phyloP scores from a whole-genome alignment of 2,888 invertebrate species.

The Falcaria lacertinaria region DNA sequence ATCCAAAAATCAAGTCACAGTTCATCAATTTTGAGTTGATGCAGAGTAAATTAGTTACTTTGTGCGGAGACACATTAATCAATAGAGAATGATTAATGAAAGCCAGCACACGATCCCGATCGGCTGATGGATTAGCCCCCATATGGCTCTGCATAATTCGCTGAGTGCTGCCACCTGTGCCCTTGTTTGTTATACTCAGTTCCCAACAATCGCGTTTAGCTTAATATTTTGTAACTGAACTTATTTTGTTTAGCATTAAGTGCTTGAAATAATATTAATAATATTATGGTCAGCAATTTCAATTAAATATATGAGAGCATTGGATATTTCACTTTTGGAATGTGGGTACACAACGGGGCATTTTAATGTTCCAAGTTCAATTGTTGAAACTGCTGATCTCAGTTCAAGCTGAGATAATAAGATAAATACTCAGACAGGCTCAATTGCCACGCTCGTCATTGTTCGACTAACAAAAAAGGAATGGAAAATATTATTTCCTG shows the following conservation, averaged over 20 bases:
- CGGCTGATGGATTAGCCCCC: constrained; percentile 76
- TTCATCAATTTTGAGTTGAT: constrained; percentile 51
- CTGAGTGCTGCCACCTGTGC: constrained; percentile 68
- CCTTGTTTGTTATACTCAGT: constrained; percentile 41
- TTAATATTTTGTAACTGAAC: background rate
- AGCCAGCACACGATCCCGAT: constrained; percentile 59
- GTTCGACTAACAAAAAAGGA: constrained; percentile 30
- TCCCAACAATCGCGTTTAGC: background rate
- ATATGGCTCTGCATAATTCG: constrained; percentile 75
- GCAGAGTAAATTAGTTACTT: constrained; percentile 63
- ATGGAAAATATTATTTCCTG: constrained; percentile 27
- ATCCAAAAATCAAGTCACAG: constrained; percentile 48
- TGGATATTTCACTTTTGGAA: too few species aligned
- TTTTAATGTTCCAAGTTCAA: background rate
- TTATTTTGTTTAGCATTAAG: background rate
- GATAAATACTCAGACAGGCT: constrained; percentile 16
- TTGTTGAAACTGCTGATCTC: background rate
- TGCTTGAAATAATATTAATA: too few species aligned
- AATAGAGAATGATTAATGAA: constrained; percentile 76
- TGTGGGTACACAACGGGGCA: background rate
- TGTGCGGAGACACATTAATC: constrained; percentile 73
- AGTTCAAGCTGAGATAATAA: background rate
- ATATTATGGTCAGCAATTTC: too few species aligned
- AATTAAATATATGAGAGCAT: too few species aligned
- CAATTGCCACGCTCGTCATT: constrained; percentile 26